Conservation (phyloP, 2,113 vertebrate species). For the Xenotilapia flavipinnis region DNA sequence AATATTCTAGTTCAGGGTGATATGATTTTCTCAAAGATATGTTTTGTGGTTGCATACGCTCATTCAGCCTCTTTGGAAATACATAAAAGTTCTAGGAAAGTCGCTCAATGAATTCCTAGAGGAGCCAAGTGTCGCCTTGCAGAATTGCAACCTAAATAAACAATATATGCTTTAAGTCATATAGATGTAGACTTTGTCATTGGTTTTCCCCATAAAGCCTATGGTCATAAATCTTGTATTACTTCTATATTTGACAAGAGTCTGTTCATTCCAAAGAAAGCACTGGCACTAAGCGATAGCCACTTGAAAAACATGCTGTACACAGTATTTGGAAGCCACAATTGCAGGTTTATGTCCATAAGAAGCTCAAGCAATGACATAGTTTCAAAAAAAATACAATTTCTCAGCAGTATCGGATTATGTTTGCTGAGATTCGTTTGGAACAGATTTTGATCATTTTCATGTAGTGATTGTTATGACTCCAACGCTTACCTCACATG, state of each 20-base stretch:
- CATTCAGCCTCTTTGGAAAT: constrained; percentile 35
- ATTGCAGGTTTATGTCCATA: constrained; percentile 67
- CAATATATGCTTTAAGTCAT: constrained; percentile 33
- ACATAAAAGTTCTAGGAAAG: constrained; percentile 29
- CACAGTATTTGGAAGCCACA: constrained; percentile 68
- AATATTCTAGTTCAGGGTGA: constrained; percentile 33
- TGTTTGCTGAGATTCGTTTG: constrained; percentile 63
- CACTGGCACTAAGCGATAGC: constrained; percentile 52
- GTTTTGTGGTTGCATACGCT: constrained; percentile 39
- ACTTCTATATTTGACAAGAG: constrained; percentile 66
- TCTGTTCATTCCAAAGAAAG: constrained; percentile 70
- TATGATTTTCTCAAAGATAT: constrained; percentile 44
- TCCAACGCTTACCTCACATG: neutral
- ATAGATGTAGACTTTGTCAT: constrained; percentile 34
- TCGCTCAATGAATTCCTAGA: constrained; percentile 3
- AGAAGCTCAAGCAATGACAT: constrained; percentile 52
- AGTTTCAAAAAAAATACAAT: constrained; percentile 52
- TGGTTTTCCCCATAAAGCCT: constrained; percentile 44
- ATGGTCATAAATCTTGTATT: constrained; percentile 62
- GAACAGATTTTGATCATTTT: constrained; percentile 40
- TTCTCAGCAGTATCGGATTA: constrained; percentile 66
- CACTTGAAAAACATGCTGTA: constrained; percentile 64
- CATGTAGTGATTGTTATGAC: neutral
- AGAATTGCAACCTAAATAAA: constrained; percentile 45
- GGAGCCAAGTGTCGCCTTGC: constrained; percentile 8